These are phyloP conservation scores for Acestrorhynchus altus DNA, from an alignment of 2,797 vertebrate species.

Conservation along the genomic window DNA sequence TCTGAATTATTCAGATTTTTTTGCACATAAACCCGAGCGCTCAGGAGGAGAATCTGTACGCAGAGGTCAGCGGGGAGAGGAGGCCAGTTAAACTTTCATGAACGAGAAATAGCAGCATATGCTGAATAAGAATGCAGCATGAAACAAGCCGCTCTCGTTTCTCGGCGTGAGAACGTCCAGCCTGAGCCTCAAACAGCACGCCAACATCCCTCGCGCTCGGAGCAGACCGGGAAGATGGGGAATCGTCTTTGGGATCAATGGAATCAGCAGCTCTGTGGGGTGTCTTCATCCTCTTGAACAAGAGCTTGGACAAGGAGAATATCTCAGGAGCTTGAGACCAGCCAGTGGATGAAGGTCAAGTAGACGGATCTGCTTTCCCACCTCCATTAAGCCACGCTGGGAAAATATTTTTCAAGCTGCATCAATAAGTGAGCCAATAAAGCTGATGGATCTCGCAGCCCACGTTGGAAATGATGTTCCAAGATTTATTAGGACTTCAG, in stretches of 20 bases:
- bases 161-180: background rate
- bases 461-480: no score
- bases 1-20: slow-evolving; percentile 21
- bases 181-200: background rate
- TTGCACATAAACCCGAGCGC: background rate
- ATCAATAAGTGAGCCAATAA: background rate
- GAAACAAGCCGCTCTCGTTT: background rate
- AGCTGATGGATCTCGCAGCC: background rate
- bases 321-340: background rate
- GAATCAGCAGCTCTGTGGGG: background rate
- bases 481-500: background rate
- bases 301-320: background rate
- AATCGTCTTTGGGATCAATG: background rate
- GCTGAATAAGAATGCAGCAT: background rate
- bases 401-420: background rate
- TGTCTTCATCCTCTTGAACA: background rate
- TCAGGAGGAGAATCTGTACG: background rate
- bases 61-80: slow-evolving; percentile 2
- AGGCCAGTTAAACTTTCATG: slow-evolving; percentile 15
- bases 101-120: background rate
- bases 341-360: background rate
- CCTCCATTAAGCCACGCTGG: background rate
- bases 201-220: background rate
- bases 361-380: background rate
- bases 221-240: background rate